Conservation (phyloP, 37 sponge, comb jelly and placozoan species). For the Cladorhizidae sp. region DNA sequence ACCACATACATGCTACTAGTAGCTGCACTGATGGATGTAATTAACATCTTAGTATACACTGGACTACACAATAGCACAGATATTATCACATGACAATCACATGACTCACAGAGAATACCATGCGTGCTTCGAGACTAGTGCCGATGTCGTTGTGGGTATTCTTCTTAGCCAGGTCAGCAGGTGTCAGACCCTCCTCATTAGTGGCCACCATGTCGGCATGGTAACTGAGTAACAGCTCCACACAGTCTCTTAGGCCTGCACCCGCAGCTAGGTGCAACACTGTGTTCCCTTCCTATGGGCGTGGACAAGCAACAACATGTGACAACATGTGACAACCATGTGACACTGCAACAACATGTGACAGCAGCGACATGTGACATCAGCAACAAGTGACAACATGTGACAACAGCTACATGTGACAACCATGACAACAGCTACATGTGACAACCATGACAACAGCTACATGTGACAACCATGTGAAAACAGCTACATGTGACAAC, state of each 20-base stretch:
- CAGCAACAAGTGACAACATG: too few species aligned
- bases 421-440: not conserved
- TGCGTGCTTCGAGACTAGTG: slow-evolving; percentile 67
- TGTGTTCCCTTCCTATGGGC: slow-evolving; percentile 59
- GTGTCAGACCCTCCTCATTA: slow-evolving; percentile 67
- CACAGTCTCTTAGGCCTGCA: slow-evolving; percentile 56
- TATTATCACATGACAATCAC: too few species aligned
- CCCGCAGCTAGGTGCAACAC: slow-evolving; percentile 66
- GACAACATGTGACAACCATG: too few species aligned
- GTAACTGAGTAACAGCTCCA: slow-evolving; percentile 60
- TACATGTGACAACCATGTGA: too few species aligned
- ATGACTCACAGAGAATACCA: slow-evolving; percentile 85
- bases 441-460: too few species aligned
- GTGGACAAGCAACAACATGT: not conserved
- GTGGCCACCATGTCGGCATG: slow-evolving; percentile 63
- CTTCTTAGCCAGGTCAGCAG: slow-evolving; percentile 69
- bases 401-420: too few species aligned
- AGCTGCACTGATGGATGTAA: not conserved
- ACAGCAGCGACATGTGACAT: too few species aligned
- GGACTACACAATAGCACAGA: too few species aligned
- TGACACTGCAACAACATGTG: too few species aligned
- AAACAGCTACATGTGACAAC: too few species aligned
- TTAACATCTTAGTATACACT: not conserved
- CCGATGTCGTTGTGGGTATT: slow-evolving; percentile 52
- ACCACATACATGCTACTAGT: not conserved